Percentiles rank a stretch among this genome's conserved stretches.
phyloP scores from a whole-genome alignment of 2,888 invertebrate species.

The Lasioglossum leucozonium region DNA sequence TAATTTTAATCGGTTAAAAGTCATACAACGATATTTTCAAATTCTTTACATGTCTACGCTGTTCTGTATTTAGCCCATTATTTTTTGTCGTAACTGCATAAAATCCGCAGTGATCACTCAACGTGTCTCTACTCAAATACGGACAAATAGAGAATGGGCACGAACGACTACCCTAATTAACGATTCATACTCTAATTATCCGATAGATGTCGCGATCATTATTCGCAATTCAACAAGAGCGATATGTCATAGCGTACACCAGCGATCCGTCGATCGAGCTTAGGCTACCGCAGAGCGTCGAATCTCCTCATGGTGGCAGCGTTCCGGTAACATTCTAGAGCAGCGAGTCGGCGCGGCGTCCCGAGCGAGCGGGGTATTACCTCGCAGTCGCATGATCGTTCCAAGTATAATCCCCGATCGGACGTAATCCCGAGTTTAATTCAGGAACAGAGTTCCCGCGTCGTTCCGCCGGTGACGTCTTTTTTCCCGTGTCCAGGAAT shows the following conservation, averaged over 20 bases:
- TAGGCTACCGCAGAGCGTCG: not conserved
- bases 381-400: slow-evolving; percentile 5
- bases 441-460: slow-evolving; percentile 31
- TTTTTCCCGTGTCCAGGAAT: slow-evolving; percentile 66
- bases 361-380: not conserved
- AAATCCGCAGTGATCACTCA: too few species aligned
- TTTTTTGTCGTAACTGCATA: too few species aligned
- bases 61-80: too few species aligned
- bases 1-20: too few species aligned
- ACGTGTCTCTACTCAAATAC: too few species aligned
- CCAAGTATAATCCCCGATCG: slow-evolving; percentile 40
- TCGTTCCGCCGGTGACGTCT: not conserved
- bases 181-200: not conserved
- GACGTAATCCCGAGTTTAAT: slow-evolving; percentile 55
- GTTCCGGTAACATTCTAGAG: not conserved
- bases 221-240: not conserved
- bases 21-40: too few species aligned
- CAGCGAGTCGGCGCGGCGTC: not conserved
- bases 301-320: not conserved
- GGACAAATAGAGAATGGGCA: too few species aligned
- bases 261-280: not conserved
- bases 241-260: not conserved
- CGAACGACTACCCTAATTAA: too few species aligned
- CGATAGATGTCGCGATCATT: not conserved
- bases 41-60: too few species aligned